Evolutionary conservation across 1,140 invertebrate genomes (phyloP), one percentile per base, ranked within the genome.

Genomic region (Atta colombica): DNA sequence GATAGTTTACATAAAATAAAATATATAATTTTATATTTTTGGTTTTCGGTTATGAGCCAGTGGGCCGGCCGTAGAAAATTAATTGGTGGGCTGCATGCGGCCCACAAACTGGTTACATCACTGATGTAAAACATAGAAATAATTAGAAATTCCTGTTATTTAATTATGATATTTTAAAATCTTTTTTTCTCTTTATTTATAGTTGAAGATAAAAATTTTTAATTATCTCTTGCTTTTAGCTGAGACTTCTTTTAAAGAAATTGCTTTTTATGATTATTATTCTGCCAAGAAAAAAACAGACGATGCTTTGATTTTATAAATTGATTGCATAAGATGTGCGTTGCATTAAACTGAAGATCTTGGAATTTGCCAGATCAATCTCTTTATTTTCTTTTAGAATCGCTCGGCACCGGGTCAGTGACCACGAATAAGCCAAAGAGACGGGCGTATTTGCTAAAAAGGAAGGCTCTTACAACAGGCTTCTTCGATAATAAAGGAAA

Each of bases 381-480:
- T 60, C 45, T 58, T 2, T 10, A 16, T 82, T 92, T 87, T 89
- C 90, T 89, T 94, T 69, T 93, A 96, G 96, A 96, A 88, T 94
- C 95, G 0, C 88, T 95, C 93, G 85, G 93, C 86, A 87, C 94
- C 93, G 58, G 93, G 93, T 35, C 91, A 61, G 92, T 90, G 39
- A 91, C 95, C 4, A 95, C 95, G 77, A 98, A 39, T 39, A 39
- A 98, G 89, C 97, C 97, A 16, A 98, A 98, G 93, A 96, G 97
- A 87, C 96, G 97, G 87, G 96, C 97, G 0, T 97, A 98, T 93
- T 95, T 98, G 61, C 94, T 98, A 21, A 98, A 98, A 94, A 96
- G 97, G 93, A 98, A 98, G 94, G 97, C 98, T 0, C 95, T 98
- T 3, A 98, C 98, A 25, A 98, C 98, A 0, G 97, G 98, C 18